phyloP scores from a whole-genome alignment of 2,113 vertebrate species.

The Catharus fuscescens region DNA sequence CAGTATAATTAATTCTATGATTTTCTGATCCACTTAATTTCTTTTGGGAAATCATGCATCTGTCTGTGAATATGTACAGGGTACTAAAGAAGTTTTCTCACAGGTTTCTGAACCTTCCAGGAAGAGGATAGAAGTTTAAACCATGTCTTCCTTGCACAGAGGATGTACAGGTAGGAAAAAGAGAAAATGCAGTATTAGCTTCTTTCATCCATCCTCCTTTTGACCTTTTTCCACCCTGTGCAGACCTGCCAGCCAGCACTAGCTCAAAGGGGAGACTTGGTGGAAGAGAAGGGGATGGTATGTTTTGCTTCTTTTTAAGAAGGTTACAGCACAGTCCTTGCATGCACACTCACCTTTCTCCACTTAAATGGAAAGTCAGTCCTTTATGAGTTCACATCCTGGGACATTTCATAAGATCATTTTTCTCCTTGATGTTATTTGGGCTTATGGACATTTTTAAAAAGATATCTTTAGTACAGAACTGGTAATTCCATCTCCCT shows the following conservation, averaged over 20 bases:
- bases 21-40: neutral
- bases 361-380: neutral
- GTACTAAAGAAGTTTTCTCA: neutral
- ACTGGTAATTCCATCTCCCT: neutral
- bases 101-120: neutral
- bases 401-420: neutral
- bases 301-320: neutral
- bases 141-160: neutral
- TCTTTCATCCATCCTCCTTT: neutral
- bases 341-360: neutral
- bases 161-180: neutral
- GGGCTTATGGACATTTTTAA: neutral
- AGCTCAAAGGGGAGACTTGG: neutral
- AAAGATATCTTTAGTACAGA: neutral
- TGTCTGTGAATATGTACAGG: neutral
- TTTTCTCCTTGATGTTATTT: neutral
- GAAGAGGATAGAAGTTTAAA: neutral
- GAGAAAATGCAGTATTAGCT: neutral
- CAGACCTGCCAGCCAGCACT: neutral
- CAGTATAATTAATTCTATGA: neutral
- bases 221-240: neutral
- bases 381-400: neutral
- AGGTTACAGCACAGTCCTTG: neutral
- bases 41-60: neutral
- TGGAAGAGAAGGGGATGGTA: neutral